Percentiles rank a stretch among this genome's conserved stretches.
phyloP scores from a whole-genome alignment of 2,888 invertebrate genomes.

The Chaetogeoica ovagalla region DNA sequence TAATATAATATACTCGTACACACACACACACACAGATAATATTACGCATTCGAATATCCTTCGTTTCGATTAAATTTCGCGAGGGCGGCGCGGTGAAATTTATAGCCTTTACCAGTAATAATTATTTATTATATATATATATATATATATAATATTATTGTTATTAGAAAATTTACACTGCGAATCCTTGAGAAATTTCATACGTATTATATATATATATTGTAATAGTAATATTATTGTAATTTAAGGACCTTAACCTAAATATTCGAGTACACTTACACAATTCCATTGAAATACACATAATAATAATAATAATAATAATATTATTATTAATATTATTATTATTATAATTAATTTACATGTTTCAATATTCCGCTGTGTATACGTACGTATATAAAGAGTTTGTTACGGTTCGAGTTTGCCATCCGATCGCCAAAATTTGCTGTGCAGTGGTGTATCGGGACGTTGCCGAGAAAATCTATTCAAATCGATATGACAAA shows the following conservation, averaged over 20 bases:
- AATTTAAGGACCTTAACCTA: conserved; percentile 33
- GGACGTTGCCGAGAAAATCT: too few relatives aligned
- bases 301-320: too few relatives aligned
- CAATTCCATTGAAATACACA: conserved; percentile 3
- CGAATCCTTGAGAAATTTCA: conserved; percentile 16
- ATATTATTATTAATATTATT: too few relatives aligned
- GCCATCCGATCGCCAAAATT: too few relatives aligned
- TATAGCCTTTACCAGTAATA: background rate
- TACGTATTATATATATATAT: background rate
- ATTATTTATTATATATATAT: background rate
- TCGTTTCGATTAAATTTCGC: background rate
- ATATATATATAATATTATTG: background rate
- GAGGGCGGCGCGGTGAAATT: conserved; percentile 3
- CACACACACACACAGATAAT: too few relatives aligned
- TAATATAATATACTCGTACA: too few relatives aligned
- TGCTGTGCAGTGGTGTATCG: too few relatives aligned
- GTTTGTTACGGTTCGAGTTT: too few relatives aligned
- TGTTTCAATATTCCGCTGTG: too few relatives aligned
- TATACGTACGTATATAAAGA: too few relatives aligned
- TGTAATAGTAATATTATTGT: conserved; percentile 10
- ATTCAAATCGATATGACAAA: too few relatives aligned
- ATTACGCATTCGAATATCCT: background rate
- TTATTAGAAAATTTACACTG: conserved; percentile 3
- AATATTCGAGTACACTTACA: conserved; percentile 11
- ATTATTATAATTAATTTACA: too few relatives aligned